Base-by-base conservation (phyloP, 1,140 invertebrate genomes). In the Agrypnia vestita region DNA sequence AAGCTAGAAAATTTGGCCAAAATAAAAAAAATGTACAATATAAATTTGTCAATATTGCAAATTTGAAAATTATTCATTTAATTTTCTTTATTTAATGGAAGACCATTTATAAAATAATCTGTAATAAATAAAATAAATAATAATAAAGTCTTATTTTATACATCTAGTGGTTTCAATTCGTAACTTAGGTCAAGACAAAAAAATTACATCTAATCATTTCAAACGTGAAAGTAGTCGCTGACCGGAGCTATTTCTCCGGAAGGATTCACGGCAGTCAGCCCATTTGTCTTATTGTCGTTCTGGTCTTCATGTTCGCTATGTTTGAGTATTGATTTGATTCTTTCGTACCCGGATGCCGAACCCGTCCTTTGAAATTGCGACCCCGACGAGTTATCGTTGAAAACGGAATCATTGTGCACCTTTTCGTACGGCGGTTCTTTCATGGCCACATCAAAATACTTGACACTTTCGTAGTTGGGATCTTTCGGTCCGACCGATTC, bases 401-500 rank as follows among this genome's bases (percentile, higher is more conserved):
- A 11, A 12, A 17, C 44, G n/a, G 69, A n/a, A 19, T 89, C 87
- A 67, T 88, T 88, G 17, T 88, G 85, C 17, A 91, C 85, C 76
- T 87, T 88, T 82, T 91, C 90, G 75, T 91, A 91, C 3, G 89
- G 90, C 15, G 90, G 89, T 44, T 91, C 90, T 61, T 85, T 87
- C 55, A 86, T 85, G 0, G 87, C 84, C 0, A 90, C 80, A 46
- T 91, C 90, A 76, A 91, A 89, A 86, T 91, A 91, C 69, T 91
- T 91, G 0, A 91, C 91, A 80, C 90, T 91, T 55, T 90, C 88
- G 35, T 89, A 90, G 79, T 89, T 89, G 0, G 88, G 85, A 81
- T 89, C 88, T 83, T 89, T 89, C 1, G 88, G 88, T 11, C 91
- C 90, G 0, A 94, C 93, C 0, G 93, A 93, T 84, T 94, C 93